These are phyloP conservation scores for Erythrolamprus reginae DNA, from an alignment of 2,113 vertebrate species.

Conservation along the genomic window DNA sequence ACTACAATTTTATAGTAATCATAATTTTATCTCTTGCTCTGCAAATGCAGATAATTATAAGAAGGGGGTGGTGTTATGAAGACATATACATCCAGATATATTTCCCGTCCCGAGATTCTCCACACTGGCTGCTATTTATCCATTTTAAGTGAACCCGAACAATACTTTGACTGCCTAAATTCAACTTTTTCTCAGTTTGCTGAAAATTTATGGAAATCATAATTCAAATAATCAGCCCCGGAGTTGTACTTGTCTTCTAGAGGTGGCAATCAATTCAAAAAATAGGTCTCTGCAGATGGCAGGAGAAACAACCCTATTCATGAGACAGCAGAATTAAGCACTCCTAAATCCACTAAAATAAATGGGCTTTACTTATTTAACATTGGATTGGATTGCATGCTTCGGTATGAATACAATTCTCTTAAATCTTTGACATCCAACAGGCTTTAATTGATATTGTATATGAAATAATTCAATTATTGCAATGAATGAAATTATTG, in stretches of 20 bases:
- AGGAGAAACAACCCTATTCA: not conserved
- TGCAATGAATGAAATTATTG: not conserved
- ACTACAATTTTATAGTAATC: not conserved
- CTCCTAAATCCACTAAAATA: not conserved
- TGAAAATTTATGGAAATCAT: not conserved
- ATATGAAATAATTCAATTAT: not conserved
- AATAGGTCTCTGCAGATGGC: not conserved
- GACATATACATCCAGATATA: not conserved
- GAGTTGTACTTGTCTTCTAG: not conserved
- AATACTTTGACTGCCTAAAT: not conserved
- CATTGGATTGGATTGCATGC: not conserved
- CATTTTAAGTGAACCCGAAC: not conserved
- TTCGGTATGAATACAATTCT: not conserved
- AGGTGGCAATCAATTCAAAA: not conserved
- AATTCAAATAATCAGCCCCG: not conserved
- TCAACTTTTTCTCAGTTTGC: not conserved
- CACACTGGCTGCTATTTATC: not conserved
- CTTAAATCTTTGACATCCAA: not conserved
- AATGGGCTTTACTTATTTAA: not conserved
- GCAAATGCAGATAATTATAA: not conserved
- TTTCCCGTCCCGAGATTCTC: too few species aligned
- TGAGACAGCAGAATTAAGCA: not conserved
- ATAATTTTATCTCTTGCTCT: not conserved
- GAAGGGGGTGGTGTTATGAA: too few species aligned
- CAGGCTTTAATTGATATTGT: not conserved